Conservation (phyloP, 2,797 vertebrate species). For the Enteromius argenteus region DNA sequence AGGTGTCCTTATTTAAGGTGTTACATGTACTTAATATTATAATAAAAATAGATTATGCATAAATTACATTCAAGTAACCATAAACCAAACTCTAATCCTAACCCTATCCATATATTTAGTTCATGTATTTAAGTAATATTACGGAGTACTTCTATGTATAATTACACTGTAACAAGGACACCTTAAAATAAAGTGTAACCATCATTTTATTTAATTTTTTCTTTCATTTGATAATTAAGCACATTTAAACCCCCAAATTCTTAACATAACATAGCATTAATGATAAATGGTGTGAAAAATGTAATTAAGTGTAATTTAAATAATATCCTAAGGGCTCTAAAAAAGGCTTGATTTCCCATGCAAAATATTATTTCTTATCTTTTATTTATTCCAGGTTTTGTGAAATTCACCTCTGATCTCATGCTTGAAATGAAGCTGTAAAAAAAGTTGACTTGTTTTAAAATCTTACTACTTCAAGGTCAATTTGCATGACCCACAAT, state of each 20-base stretch:
- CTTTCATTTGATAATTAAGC: neutral
- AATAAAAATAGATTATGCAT: no score
- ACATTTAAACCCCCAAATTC: neutral
- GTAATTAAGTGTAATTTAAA: neutral
- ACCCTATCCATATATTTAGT: no score
- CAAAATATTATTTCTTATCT: neutral
- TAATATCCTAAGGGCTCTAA: neutral
- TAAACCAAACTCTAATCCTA: no score
- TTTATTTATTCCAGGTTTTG: neutral
- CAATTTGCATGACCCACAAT: constrained; percentile 7
- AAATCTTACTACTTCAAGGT: constrained; percentile 1
- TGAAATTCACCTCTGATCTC: neutral
- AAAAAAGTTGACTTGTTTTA: neutral
- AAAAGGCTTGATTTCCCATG: neutral
- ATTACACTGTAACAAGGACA: no score
- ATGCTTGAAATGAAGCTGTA: neutral
- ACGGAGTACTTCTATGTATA: no score
- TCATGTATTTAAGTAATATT: no score
- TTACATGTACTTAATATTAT: no score
- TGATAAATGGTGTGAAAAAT: neutral
- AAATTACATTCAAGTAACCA: no score
- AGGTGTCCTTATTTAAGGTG: no score
- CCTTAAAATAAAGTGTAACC: no score
- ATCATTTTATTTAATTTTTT: no score
- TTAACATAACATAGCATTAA: neutral